A percentile compares a stretch with the other conserved stretches of the same genome.
phyloP scores from a whole-genome alignment of 2,113 vertebrate species.

The Arothron firmamentum region DNA sequence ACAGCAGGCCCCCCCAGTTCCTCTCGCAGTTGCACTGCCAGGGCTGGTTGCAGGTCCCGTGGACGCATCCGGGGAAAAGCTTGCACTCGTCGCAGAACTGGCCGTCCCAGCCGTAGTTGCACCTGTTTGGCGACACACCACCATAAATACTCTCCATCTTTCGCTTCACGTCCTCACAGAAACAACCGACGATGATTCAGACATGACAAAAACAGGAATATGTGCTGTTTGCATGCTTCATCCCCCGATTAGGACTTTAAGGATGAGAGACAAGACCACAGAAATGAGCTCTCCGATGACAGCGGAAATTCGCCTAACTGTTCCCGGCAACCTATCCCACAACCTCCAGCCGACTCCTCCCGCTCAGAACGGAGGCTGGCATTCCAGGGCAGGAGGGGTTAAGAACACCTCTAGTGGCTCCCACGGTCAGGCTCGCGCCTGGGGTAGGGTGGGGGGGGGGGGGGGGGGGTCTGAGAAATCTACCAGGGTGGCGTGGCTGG shows the following conservation, averaged over 20 bases:
- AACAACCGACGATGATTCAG: background rate
- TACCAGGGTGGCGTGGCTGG: constrained; percentile 37
- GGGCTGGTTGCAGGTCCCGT: constrained; percentile 86
- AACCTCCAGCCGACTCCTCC: constrained; percentile 51
- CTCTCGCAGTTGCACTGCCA: constrained; percentile 95
- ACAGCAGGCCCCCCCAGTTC: constrained; percentile 97
- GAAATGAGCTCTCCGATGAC: background rate
- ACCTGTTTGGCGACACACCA: constrained; percentile 72
- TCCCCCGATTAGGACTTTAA: too few species aligned
- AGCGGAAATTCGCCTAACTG: constrained; percentile 22
- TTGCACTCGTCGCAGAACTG: constrained; percentile 91
- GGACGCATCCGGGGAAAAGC: constrained; percentile 88
- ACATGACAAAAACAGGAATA: background rate
- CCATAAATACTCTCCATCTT: background rate
- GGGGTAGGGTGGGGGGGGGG: background rate
- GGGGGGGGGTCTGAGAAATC: background rate
- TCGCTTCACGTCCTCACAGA: background rate
- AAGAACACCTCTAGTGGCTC: constrained; percentile 69
- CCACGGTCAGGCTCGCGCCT: constrained; percentile 21
- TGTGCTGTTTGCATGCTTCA: too few species aligned
- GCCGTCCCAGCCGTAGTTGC: constrained; percentile 93
- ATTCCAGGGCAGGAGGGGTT: constrained; percentile 69
- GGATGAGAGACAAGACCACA: too few species aligned
- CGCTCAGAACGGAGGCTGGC: constrained; percentile 38
- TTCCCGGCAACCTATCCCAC: constrained; percentile 18